A percentile compares a stretch with the other conserved stretches of the same genome.
phyloP scores from a whole-genome alignment of 2,797 vertebrate species.

The Limosa lapponica region DNA sequence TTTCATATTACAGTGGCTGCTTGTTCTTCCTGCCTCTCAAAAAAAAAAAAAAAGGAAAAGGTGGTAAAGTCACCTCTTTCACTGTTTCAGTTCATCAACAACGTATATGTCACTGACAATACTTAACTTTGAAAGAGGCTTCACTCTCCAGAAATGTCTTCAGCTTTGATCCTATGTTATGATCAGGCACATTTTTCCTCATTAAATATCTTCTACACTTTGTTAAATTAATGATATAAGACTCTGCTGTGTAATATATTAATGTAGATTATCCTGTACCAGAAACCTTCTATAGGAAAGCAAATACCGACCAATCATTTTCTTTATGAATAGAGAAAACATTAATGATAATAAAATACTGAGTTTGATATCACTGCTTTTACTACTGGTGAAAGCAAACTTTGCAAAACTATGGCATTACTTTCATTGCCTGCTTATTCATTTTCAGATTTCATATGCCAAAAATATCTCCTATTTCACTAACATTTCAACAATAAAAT shows the following conservation, averaged over 20 bases:
- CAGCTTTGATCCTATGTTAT: neutral
- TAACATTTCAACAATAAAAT: neutral
- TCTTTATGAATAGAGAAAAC: neutral
- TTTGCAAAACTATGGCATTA: neutral
- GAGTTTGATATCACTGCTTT: neutral
- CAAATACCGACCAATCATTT: neutral
- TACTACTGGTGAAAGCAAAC: neutral
- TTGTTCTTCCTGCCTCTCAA: too few relatives aligned
- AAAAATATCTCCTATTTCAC: neutral
- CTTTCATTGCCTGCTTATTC: neutral
- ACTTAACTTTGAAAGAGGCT: neutral
- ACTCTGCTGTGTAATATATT: neutral
- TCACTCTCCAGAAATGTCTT: neutral
- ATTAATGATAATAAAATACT: neutral
- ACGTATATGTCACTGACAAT: neutral
- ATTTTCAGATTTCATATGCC: neutral
- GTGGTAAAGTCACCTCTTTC: neutral
- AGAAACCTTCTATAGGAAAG: neutral
- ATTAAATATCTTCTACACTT: neutral
- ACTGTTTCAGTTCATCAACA: neutral
- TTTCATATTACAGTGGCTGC: neutral
- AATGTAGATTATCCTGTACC: neutral
- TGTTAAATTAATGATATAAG: neutral
- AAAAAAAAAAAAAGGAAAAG: too few relatives aligned
- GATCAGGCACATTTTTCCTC: neutral